phyloP scores from a whole-genome alignment of 2,113 vertebrate species.

The Calidris pygmaea region DNA sequence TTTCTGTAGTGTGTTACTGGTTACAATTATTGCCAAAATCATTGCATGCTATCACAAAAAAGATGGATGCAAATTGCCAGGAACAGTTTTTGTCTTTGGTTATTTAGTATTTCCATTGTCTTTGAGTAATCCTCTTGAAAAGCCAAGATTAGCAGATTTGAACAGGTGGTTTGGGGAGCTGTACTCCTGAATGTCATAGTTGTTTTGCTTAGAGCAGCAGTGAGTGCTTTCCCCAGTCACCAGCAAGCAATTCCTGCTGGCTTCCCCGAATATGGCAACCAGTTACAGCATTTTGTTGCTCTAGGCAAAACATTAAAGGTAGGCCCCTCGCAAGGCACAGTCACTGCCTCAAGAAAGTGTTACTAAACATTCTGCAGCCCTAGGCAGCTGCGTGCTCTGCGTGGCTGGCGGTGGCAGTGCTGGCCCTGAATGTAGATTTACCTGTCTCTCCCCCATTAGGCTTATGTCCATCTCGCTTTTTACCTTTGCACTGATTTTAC shows the following conservation, averaged over 20 bases:
- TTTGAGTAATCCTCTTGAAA: not conserved
- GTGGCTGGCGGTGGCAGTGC: not conserved
- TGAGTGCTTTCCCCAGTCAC: not conserved
- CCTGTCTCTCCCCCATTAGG: not conserved
- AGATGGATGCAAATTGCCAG: not conserved
- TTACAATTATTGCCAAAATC: not conserved
- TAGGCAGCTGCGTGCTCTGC: not conserved
- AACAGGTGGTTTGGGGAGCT: slow-evolving; percentile 41
- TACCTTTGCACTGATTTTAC: not conserved
- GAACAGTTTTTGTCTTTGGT: not conserved
- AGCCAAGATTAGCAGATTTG: not conserved
- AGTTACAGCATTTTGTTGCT: not conserved
- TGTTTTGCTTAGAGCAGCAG: not conserved
- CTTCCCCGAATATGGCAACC: not conserved
- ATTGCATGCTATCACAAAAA: not conserved
- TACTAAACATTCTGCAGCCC: slow-evolving; percentile 50
- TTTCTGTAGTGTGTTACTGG: not conserved
- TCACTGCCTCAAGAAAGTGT: slow-evolving; percentile 18
- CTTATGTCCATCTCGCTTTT: not conserved
- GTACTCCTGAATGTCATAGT: not conserved
- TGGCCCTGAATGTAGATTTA: not conserved
- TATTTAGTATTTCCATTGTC: not conserved
- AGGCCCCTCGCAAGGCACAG: slow-evolving; percentile 20
- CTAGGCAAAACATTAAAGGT: slow-evolving; percentile 5
- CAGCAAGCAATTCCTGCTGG: not conserved